A percentile compares a stretch with the other conserved stretches of the same genome.
These are phyloP conservation scores for Punctoribates punctum DNA, from an alignment of 2,888 invertebrate species.

Conservation along the genomic window DNA sequence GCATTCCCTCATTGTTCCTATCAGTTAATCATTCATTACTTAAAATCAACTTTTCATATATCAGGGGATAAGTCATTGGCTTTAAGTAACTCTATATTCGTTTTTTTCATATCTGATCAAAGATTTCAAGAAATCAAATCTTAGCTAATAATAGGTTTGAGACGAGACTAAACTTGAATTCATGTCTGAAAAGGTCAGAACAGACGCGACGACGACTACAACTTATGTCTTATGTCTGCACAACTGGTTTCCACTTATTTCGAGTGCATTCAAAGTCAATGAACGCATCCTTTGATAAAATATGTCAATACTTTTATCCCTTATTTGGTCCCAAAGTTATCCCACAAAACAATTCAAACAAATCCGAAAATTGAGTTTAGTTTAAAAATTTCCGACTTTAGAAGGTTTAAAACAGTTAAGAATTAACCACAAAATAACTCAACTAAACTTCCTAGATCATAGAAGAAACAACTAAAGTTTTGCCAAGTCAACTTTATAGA, in stretches of 20 bases:
- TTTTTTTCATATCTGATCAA: not conserved
- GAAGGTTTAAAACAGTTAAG: too few relatives aligned
- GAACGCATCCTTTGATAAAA: not conserved
- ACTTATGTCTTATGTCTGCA: not conserved
- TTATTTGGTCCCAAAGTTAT: not conserved
- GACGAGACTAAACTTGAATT: slow-evolving; percentile 10
- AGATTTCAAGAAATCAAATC: too few relatives aligned
- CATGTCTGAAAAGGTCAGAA: not conserved
- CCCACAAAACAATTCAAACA: not conserved
- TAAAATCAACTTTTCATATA: not conserved
- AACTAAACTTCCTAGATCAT: too few relatives aligned
- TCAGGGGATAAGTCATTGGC: too few relatives aligned
- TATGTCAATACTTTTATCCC: not conserved
- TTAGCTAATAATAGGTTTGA: not conserved
- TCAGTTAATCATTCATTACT: not conserved
- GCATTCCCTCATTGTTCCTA: slow-evolving; percentile 55
- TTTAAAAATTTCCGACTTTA: too few relatives aligned
- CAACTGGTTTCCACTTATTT: not conserved
- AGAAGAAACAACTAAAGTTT: too few relatives aligned
- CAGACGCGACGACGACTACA: not conserved
- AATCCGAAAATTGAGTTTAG: not conserved
- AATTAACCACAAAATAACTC: too few relatives aligned
- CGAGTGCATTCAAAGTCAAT: not conserved
- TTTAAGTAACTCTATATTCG: not conserved
- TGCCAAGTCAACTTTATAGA: too few relatives aligned